Percentiles rank a stretch among this genome's conserved stretches.
These are phyloP conservation scores for Sclerodermus sp. DNA, from an alignment of 2,888 invertebrate genomes.

Conservation along the genomic window DNA sequence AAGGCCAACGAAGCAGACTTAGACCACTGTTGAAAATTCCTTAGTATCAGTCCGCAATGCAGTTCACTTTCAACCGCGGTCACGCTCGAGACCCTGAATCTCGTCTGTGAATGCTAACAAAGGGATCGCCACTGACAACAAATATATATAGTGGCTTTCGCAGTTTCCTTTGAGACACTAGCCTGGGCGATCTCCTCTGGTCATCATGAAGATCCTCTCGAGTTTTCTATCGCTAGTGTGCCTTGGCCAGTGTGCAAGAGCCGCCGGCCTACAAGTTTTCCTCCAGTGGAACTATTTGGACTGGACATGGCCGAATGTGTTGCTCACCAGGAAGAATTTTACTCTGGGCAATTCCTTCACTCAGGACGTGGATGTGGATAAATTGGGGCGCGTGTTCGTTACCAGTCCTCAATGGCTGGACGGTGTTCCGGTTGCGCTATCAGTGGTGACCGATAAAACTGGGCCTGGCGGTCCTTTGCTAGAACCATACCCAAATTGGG, in stretches of 20 bases:
- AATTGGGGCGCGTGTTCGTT: slow-evolving; percentile 49
- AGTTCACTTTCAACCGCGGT: slow-evolving; percentile 34
- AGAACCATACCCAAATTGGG: slow-evolving; percentile 52
- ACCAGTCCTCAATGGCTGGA: slow-evolving; percentile 53
- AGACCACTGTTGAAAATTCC: slow-evolving; percentile 29
- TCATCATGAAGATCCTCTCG: slow-evolving; percentile 25
- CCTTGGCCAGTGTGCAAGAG: slow-evolving; percentile 10
- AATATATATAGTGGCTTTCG: not conserved
- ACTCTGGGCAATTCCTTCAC: slow-evolving; percentile 50
- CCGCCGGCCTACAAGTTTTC: slow-evolving; percentile 33
- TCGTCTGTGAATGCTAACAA: not conserved
- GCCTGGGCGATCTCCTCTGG: not conserved
- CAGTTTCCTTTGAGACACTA: not conserved
- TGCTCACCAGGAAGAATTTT: slow-evolving; percentile 40
- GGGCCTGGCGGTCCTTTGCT: slow-evolving; percentile 50
- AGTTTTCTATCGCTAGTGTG: slow-evolving; percentile 17
- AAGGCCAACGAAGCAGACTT: not conserved
- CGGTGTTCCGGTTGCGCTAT: slow-evolving; percentile 52
- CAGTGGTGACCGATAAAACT: slow-evolving; percentile 39
- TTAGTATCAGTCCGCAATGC: slow-evolving; percentile 22
- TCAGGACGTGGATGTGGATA: slow-evolving; percentile 52
- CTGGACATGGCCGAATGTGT: slow-evolving; percentile 46
- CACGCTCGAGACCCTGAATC: slow-evolving; percentile 18
- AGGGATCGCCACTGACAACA: not conserved
- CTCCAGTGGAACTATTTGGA: slow-evolving; percentile 51